Base-by-base conservation (phyloP, 2,888 invertebrate species). In the Smittia sp. region DNA sequence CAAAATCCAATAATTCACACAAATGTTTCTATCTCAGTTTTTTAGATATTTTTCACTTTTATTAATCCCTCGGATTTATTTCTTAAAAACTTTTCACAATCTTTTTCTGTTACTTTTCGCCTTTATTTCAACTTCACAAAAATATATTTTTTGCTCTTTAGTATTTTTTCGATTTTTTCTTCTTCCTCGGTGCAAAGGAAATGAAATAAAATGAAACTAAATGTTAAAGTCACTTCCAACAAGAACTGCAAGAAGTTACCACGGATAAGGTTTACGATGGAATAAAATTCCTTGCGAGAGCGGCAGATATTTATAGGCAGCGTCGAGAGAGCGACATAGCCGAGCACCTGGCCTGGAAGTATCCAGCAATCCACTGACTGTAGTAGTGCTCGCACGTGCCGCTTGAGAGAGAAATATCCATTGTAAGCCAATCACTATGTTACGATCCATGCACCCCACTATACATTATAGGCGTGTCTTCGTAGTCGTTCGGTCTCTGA, bases 291-390 rank as follows among this genome's bases (percentile, higher is more conserved):
- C 38, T 62, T 72, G 15, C 32, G 72, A 72, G 72, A 72, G 72
- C 58, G 54, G 24, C 32, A 20, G 72, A 15, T 62, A 62, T 72
- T 62, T 72, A 62, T 62, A 62, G 62, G 24, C 58, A 22, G 54
- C 62, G 58, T 24, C 11, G 20, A 58, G 58, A 58, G 58, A n/a
- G 46, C 70, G 52, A 15, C 25, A 70, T 27, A n/a, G n/a, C 46
- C 70, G 24, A 41, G 41, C 72, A 72, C 72, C 72, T 72, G 72
- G 72, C 72, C 72, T 72, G 72, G 72, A 72, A 72, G 4, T 25
- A 27, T 52, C 32, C 25, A 25, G 7, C 9, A 25, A 63, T 27
- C 52, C 72, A 72, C 72, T 72, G 72, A 38, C 72, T 72, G 22
- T 72, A n/a, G 18, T 72, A 54, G 69, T 72, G 15, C 39, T 22